Conservation (phyloP, 2,888 invertebrate species). For the Plemyria rubiginata region DNA sequence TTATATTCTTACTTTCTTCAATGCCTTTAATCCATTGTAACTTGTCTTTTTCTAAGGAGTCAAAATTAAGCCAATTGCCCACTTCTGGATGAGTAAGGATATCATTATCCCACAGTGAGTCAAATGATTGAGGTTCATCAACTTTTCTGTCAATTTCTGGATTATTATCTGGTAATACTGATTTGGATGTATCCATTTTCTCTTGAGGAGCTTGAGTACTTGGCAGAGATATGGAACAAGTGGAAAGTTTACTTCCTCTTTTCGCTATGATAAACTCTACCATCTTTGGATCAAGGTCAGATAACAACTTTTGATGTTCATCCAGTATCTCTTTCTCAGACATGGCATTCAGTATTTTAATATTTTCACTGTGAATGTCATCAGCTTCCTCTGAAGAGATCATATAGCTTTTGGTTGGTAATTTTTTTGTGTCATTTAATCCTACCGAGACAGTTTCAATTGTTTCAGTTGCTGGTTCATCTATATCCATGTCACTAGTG, state of each 20-base stretch:
- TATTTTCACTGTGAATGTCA: conserved; percentile 90
- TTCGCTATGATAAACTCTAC: conserved; percentile 86
- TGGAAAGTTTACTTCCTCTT: conserved; percentile 44
- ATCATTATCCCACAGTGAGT: conserved; percentile 81
- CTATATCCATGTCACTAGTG: conserved; percentile 59
- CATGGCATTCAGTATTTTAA: conserved; percentile 88
- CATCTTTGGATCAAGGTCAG: conserved; percentile 87
- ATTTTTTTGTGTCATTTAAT: conserved; percentile 42
- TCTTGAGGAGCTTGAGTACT: conserved; percentile 29
- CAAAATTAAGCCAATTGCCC: conserved; percentile 93
- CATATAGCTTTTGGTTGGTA: conserved; percentile 75
- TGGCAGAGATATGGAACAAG: background rate
- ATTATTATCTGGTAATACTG: conserved; percentile 38
- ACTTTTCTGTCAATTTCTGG: conserved; percentile 4
- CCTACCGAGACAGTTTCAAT: conserved; percentile 6
- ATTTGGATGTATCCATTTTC: conserved; percentile 60
- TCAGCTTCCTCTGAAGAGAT: conserved; percentile 76
- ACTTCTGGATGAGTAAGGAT: conserved; percentile 85
- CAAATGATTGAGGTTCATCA: conserved; percentile 40
- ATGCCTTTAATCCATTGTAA: conserved; percentile 93
- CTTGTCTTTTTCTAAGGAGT: conserved; percentile 93
- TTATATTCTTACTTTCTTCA: conserved; percentile 82
- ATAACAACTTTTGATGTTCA: conserved; percentile 88
- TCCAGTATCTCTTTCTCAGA: conserved; percentile 89
- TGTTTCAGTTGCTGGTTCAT: conserved; percentile 45